Percentiles rank a stretch among this genome's conserved stretches.
phyloP scores from a whole-genome alignment of 2,888 invertebrate genomes.

The Prosapia bicincta region DNA sequence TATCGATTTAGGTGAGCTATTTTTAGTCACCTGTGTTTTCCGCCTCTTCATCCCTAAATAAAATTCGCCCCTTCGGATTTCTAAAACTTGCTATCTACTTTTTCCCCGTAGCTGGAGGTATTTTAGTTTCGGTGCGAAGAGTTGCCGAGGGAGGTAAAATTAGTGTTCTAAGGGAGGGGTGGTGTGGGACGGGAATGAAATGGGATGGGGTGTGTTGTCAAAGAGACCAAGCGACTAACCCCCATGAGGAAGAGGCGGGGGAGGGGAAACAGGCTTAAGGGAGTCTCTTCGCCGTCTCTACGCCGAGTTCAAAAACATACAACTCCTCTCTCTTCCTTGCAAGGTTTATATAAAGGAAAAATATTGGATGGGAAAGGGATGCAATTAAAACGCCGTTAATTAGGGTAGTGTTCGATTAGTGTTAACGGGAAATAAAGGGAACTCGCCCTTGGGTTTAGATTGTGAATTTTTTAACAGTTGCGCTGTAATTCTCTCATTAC shows the following conservation, averaged over 20 bases:
- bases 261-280: background rate
- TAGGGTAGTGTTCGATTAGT: background rate
- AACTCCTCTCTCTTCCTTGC: background rate
- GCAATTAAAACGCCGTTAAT: background rate
- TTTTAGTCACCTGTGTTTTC: too few species aligned
- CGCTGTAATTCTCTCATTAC: too few species aligned
- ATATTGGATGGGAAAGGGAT: background rate
- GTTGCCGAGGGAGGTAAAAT: background rate
- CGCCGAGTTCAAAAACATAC: background rate
- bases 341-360: background rate
- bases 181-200: background rate
- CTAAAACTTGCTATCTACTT: background rate
- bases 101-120: background rate
- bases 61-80: too few species aligned
- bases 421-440: background rate
- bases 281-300: background rate
- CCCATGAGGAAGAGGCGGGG: background rate
- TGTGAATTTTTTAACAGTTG: too few species aligned
- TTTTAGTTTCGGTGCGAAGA: background rate
- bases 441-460: background rate
- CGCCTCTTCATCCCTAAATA: too few species aligned
- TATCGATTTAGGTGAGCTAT: too few species aligned
- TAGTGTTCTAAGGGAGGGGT: background rate
- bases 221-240: slow-evolving; percentile 2
- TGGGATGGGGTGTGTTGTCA: slow-evolving; percentile 2